Conservation (phyloP, 2,113 vertebrate genomes). For the Ammodytes dubius region DNA sequence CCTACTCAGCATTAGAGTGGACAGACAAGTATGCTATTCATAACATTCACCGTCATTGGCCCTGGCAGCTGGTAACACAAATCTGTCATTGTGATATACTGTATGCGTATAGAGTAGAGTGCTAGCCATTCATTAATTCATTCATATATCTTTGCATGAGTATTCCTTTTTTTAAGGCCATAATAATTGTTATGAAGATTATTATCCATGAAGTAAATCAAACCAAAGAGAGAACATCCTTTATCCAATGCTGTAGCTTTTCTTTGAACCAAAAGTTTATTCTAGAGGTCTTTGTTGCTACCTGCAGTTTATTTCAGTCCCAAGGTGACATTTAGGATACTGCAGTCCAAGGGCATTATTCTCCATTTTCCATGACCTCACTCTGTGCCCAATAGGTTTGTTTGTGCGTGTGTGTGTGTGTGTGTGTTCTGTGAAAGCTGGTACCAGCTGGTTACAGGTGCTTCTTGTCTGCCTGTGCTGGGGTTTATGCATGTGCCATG, state of each 20-base stretch:
- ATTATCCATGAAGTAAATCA: neutral
- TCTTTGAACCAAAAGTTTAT: neutral
- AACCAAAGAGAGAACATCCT: neutral
- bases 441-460: conserved; percentile 60
- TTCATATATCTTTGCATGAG: neutral
- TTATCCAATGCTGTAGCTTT: neutral
- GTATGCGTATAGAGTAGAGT: neutral
- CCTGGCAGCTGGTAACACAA: conserved; percentile 4
- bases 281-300: conserved; percentile 11
- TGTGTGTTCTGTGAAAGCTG: conserved; percentile 29
- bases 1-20: neutral
- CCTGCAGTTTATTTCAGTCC: conserved; percentile 6
- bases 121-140: neutral
- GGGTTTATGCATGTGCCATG: neutral
- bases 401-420: neutral
- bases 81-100: neutral
- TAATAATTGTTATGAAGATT: conserved; percentile 16
- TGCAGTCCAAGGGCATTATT: neutral
- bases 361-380: conserved; percentile 16
- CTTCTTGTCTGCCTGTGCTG: conserved; percentile 10
- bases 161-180: neutral
- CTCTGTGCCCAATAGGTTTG: neutral
- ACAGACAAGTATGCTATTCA: neutral
- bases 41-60: neutral
- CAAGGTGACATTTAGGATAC: conserved; percentile 41